A percentile compares a stretch with the other conserved stretches of the same genome.
These are phyloP conservation scores for Zelleria hepariella DNA, from an alignment of 2,888 invertebrate genomes.

Conservation along the genomic window DNA sequence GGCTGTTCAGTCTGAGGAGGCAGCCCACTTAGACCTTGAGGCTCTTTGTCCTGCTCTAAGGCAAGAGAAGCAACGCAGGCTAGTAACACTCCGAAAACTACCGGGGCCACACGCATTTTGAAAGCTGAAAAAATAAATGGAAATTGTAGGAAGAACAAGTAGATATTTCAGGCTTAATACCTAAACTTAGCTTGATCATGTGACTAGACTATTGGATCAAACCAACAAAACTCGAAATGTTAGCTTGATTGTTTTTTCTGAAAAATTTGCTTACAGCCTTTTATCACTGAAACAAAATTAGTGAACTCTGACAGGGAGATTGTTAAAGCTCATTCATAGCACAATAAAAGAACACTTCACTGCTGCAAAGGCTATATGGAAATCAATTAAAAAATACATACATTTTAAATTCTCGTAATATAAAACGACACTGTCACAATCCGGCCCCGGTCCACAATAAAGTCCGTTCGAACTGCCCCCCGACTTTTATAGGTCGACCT, in stretches of 20 bases:
- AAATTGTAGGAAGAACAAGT: no score
- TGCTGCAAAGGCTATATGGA: no score
- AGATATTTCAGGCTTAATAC: no score
- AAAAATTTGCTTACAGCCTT: no score
- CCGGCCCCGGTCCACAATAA: constrained; percentile 30
- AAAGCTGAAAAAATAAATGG: constrained; percentile 12
- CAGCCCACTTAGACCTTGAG: constrained; percentile 26
- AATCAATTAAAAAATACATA: background rate
- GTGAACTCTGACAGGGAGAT: no score
- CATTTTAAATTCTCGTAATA: background rate
- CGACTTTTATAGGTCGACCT: constrained; percentile 60
- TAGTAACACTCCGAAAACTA: constrained; percentile 36
- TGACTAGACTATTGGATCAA: no score
- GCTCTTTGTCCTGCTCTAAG: constrained; percentile 25
- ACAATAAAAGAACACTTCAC: background rate
- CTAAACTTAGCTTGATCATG: no score
- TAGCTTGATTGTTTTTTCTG: no score
- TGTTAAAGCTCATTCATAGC: no score
- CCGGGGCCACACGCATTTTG: constrained; percentile 17
- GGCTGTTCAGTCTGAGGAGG: constrained; percentile 19
- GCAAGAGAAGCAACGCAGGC: constrained; percentile 38
- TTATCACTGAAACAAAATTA: no score
- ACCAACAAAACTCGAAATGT: no score
- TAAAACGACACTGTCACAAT: constrained; percentile 34
- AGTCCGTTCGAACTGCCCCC: constrained; percentile 35